Evolutionary conservation across 2,888 invertebrate species (phyloP), one percentile per base, ranked within the genome.

Genomic region (Candidula unifasciata): DNA sequence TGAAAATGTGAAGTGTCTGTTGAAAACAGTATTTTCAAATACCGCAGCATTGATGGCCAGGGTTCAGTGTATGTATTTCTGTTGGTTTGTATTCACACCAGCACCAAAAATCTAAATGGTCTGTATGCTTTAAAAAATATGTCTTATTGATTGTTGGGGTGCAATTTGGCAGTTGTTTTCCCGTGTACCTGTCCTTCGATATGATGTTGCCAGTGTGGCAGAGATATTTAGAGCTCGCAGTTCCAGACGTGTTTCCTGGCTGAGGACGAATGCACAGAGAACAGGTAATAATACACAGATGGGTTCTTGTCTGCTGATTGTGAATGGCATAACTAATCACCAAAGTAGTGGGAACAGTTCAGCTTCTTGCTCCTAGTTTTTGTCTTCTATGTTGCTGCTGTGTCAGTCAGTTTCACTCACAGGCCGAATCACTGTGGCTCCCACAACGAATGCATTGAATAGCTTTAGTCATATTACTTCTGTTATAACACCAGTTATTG

Each of bases 201-300:
- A 78, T 66, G 57, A 60, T 69, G 57, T 71, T 64, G 77, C 30
- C 54, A 52, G 18, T 35, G 77, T 71, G 66, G 77, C 77, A 57
- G 83, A 83, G 60, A 68, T 83, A 54, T 66, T 83, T 33, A 77
- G 83, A 83, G 78, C 83, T 27, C 68, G 83, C 52, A 78, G 69
- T 78, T 66, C 83, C 57, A 77, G 83, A 30, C 77, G 83, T 3
- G 74, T 78, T 16, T 83, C 83, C 30, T 76, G 83, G 78, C 68
- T 52, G 27, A 83, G 78, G 69, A 83, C 83, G 69, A 83, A 83
- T 82, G 73, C 82, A 30, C 69, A 64, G 44, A 60, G 73, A 73
- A 21, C 73, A 82, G 82, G 82, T 82, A 82, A 74, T 79, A 44
- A 44, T 24, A 16, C 27, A n/a, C 13, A 57, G 44, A 44, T 44